These are phyloP conservation scores for Chionomys nivalis DNA, from an alignment of 2,113 vertebrate species.

Conservation along the genomic window DNA sequence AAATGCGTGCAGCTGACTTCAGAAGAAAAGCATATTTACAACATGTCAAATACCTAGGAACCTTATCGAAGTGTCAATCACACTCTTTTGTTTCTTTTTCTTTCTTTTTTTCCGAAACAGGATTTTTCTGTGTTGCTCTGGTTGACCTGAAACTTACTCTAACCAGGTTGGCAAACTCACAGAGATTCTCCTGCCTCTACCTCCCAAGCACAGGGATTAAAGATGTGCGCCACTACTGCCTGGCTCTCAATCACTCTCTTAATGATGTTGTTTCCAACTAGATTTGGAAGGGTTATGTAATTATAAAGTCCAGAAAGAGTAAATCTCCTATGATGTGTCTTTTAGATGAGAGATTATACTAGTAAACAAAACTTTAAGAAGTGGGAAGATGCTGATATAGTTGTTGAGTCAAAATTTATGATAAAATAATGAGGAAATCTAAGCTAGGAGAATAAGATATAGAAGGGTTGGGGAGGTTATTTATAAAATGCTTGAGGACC, in stretches of 20 bases:
- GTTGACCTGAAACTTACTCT: too few relatives aligned
- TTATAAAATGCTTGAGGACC: neutral
- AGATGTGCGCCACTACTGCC: too few relatives aligned
- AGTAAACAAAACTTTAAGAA: conserved; percentile 20
- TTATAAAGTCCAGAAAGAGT: neutral
- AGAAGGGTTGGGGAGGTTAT: neutral
- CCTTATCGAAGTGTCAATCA: neutral
- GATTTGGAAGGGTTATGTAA: neutral
- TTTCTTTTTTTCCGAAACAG: too few relatives aligned
- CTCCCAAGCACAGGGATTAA: too few relatives aligned
- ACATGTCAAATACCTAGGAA: neutral
- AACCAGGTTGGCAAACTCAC: too few relatives aligned
- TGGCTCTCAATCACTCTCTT: neutral
- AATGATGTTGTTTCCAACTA: neutral
- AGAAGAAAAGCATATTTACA: neutral
- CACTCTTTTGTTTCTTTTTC: too few relatives aligned
- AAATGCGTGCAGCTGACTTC: neutral
- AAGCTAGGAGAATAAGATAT: neutral
- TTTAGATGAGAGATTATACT: neutral
- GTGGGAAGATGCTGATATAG: neutral
- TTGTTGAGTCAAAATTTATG: neutral
- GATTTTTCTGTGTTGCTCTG: too few relatives aligned
- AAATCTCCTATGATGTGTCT: neutral
- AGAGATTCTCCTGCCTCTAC: too few relatives aligned
- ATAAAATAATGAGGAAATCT: neutral